Conservation (phyloP, 1,140 invertebrate genomes). For the Philopotamus ludificatus region DNA sequence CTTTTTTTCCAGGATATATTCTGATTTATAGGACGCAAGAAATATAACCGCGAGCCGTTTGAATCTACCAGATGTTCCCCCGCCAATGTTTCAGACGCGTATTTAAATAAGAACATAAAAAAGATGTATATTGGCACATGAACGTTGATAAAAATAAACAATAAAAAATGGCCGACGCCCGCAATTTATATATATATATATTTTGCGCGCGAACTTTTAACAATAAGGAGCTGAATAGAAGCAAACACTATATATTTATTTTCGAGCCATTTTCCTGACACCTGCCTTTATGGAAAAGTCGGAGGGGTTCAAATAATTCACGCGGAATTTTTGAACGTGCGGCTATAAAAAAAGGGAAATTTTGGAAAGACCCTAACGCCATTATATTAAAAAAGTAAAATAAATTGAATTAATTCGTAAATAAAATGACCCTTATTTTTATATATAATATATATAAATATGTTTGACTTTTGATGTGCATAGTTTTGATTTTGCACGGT, state of each 20-base stretch:
- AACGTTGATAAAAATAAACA: background rate
- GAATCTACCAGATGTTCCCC: no score
- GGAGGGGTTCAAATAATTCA: background rate
- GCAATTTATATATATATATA: background rate
- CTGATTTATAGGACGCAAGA: no score
- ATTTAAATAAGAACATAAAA: no score
- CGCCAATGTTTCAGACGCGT: no score
- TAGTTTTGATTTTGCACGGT: no score
- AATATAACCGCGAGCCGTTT: background rate
- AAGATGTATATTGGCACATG: background rate
- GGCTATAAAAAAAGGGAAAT: background rate
- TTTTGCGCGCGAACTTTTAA: background rate
- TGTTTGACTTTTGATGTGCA: no score
- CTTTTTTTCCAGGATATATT: no score
- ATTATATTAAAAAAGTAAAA: no score
- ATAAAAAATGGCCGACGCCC: background rate
- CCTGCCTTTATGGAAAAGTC: background rate
- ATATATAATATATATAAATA: no score
- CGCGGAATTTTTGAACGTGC: background rate
- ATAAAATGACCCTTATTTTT: no score
- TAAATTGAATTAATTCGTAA: no score
- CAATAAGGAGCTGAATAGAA: background rate
- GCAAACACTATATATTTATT: background rate
- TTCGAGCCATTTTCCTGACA: background rate
- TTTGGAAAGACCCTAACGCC: no score